phyloP scores from a whole-genome alignment of 1,140 invertebrate genomes.

The Drosophila baimaii region DNA sequence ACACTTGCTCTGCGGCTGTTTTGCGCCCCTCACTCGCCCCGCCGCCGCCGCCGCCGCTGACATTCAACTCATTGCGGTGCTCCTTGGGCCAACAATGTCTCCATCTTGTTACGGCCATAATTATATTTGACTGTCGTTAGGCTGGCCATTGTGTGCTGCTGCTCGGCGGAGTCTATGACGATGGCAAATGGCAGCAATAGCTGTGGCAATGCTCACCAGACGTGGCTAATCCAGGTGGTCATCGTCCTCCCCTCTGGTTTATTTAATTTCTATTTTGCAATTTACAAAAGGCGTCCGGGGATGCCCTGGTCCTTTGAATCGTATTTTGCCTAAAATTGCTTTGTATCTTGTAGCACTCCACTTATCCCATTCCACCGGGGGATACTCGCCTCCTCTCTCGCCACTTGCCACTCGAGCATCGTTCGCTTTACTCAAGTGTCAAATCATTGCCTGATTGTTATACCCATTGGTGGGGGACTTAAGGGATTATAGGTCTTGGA shows the following conservation, averaged over 20 bases:
- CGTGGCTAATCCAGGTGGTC: conserved; percentile 74
- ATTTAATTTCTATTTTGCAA: conserved; percentile 58
- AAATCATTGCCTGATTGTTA: conserved; percentile 62
- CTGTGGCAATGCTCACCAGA: conserved; percentile 41
- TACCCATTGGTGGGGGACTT: conserved; percentile 2
- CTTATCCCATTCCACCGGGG: neutral
- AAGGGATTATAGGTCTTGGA: neutral
- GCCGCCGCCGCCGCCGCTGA: conserved; percentile 5
- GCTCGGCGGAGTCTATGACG: conserved; percentile 22
- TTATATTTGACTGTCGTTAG: conserved; percentile 79
- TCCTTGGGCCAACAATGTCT: conserved; percentile 65
- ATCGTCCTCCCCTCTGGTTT: conserved; percentile 58
- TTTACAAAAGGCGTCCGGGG: conserved; percentile 29
- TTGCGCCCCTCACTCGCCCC: conserved; percentile 27
- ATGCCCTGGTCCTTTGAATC: conserved; percentile 31
- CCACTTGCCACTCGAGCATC: conserved; percentile 31
- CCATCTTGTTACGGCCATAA: conserved; percentile 76
- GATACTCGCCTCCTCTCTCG: neutral
- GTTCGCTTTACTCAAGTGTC: conserved; percentile 65
- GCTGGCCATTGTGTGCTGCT: conserved; percentile 38
- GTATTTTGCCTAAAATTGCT: conserved; percentile 57
- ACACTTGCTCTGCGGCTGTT: conserved; percentile 67
- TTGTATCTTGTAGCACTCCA: conserved; percentile 35
- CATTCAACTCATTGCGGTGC: conserved; percentile 41
- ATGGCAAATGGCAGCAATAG: conserved; percentile 27